These are phyloP conservation scores for Odontamblyopus rebecca DNA, from an alignment of 2,797 vertebrate species.

Conservation along the genomic window DNA sequence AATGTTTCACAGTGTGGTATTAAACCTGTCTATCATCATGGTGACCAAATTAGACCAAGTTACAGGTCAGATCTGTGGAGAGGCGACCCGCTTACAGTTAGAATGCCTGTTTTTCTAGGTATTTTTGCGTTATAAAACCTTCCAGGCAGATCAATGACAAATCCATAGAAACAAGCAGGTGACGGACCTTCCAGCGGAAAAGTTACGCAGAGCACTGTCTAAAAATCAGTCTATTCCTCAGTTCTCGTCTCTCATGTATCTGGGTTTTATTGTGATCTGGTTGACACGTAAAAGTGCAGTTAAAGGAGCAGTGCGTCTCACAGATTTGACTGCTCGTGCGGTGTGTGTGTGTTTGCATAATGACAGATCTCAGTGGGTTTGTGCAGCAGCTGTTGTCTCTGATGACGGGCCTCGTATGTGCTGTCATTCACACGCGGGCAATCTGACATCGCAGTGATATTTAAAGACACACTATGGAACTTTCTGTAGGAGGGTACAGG, in stretches of 20 bases:
- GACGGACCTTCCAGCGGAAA: no score
- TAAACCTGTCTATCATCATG: no score
- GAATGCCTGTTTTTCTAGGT: no score
- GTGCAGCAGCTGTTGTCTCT: slow-evolving; percentile 63
- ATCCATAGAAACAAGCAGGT: no score
- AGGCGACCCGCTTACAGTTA: no score
- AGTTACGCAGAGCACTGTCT: neutral
- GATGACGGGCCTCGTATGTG: slow-evolving; percentile 22
- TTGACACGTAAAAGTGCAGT: neutral
- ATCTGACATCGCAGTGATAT: neutral
- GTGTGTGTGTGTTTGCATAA: neutral
- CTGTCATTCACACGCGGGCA: neutral
- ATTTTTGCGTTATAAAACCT: no score
- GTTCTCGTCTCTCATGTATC: neutral
- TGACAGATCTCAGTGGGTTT: slow-evolving; percentile 32
- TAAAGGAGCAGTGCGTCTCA: neutral
- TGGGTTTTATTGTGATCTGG: neutral
- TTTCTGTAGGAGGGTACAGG: no score
- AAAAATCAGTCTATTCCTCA: neutral
- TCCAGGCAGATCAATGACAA: no score
- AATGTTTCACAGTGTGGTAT: no score
- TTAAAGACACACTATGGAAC: neutral
- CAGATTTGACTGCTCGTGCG: neutral
- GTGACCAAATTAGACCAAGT: no score
- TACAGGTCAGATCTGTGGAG: no score